Evolutionary conservation across 1,140 invertebrate genomes (phyloP), one percentile per base, ranked within the genome.

Genomic region (Lepidurus apus): DNA sequence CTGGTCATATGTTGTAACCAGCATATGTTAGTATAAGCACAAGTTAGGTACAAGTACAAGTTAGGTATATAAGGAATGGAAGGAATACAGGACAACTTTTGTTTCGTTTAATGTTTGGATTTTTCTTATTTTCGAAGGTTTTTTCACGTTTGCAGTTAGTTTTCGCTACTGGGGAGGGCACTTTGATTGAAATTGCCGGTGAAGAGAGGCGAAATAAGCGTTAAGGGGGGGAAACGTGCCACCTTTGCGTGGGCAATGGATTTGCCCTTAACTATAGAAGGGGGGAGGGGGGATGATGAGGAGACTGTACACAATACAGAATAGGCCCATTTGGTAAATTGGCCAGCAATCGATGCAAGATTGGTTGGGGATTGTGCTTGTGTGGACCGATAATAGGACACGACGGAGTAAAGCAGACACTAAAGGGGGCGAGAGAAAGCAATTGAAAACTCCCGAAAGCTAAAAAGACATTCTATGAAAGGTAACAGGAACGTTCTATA

Each of bases 281-380:
- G 53, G 45, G 17, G 53, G 53, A 21, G 10, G 53, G 21, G 53
- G 45, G 45, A 47, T 34, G 34, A 34, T 34, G 34, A 34, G 34
- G 45, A 9, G 17, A 7, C 53, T 65, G 21, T 65, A 65, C 53
- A 65, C 13, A 7, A 17, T 13, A 65, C 17, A 65, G 53, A 65
- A 65, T 65, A 65, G 53, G 53, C 53, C 53, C 53, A 65, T 65
- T 65, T 65, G 53, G 53, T 13, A 65, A 65, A 65, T 65, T 65
- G 53, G 53, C 53, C 13, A 21, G 53, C 53, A 65, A 65, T 65
- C 53, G 53, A 65, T 65, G 53, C 53, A 65, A 65, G 53, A 65
- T 65, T 65, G 53, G 34, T 21, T 21, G 53, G 53, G 17, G 21
- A 65, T 21, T 65, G 53, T 65, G 21, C 53, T 13, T 65, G 21